Conservation (phyloP, 2,113 vertebrate genomes). For the Xenopus borealis region DNA sequence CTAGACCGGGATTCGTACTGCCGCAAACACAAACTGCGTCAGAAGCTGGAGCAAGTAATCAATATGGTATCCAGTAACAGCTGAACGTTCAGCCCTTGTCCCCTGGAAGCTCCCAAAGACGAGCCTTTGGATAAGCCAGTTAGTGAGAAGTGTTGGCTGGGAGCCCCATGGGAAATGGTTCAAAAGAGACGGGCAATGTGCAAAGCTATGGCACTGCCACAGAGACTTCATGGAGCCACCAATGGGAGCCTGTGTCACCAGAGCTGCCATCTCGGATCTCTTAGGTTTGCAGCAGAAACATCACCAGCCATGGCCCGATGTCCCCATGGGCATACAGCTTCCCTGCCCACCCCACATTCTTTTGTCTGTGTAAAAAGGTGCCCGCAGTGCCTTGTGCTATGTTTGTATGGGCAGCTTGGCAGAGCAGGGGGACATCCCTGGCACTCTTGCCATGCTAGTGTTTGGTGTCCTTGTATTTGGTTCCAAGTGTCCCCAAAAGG, state of each 20-base stretch:
- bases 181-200: slow-evolving; percentile 7
- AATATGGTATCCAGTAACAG: slow-evolving; percentile 80
- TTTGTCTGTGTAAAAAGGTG: slow-evolving; percentile 28
- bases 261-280: neutral
- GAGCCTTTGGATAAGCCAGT: slow-evolving; percentile 26
- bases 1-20: slow-evolving; percentile 80
- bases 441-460: neutral
- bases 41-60: slow-evolving; percentile 87
- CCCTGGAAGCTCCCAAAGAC: slow-evolving; percentile 5
- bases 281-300: too few species aligned
- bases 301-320: slow-evolving; percentile 27
- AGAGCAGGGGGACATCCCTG: neutral
- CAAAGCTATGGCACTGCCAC: slow-evolving; percentile 34
- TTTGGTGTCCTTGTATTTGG: neutral
- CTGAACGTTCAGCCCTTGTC: slow-evolving; percentile 59
- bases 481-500: too few species aligned
- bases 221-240: slow-evolving; percentile 16
- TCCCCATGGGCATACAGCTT: neutral
- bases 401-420: neutral
- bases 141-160: slow-evolving; percentile 18
- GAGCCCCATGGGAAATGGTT: neutral
- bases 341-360: neutral
- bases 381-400: slow-evolving; percentile 40
- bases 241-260: slow-evolving; percentile 26
- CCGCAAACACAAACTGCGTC: slow-evolving; percentile 83